Evolutionary conservation across 2,888 invertebrate genomes (phyloP).

Genomic region (Papilio protenor): DNA sequence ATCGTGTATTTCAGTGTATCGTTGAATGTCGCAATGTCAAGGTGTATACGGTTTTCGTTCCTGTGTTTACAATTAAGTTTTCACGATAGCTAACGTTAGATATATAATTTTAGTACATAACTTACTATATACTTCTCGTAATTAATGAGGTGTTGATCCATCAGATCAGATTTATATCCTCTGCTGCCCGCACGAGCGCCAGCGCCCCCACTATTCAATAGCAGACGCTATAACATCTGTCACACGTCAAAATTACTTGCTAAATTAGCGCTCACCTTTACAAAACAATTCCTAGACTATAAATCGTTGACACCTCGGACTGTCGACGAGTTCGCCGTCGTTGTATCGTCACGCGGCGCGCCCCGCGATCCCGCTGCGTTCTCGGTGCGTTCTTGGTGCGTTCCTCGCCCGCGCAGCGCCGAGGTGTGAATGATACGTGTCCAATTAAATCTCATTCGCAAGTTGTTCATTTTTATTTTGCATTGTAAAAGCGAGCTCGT

Average conservation of each 20-base stretch:
- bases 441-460: constrained; percentile 57
- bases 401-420: constrained; percentile 45
- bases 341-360: constrained; percentile 12
- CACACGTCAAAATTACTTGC: constrained; percentile 38
- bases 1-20: constrained; percentile 1
- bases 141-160: constrained; percentile 30
- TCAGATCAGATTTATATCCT: neutral
- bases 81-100: neutral
- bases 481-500: constrained; percentile 11
- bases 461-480: constrained; percentile 44
- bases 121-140: neutral
- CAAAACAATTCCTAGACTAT: constrained; percentile 68
- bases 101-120: neutral
- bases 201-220: constrained; percentile 26
- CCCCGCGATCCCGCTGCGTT: constrained; percentile 48
- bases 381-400: constrained; percentile 40
- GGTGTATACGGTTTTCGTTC: neutral
- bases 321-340: constrained; percentile 57
- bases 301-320: constrained; percentile 66
- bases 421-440: constrained; percentile 70
- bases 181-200: constrained; percentile 3
- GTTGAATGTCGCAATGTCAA: constrained; percentile 14
- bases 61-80: neutral
- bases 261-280: constrained; percentile 68
- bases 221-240: constrained; percentile 35